phyloP scores from a whole-genome alignment of 2,888 invertebrate species.

The Aleiodes alternator region DNA sequence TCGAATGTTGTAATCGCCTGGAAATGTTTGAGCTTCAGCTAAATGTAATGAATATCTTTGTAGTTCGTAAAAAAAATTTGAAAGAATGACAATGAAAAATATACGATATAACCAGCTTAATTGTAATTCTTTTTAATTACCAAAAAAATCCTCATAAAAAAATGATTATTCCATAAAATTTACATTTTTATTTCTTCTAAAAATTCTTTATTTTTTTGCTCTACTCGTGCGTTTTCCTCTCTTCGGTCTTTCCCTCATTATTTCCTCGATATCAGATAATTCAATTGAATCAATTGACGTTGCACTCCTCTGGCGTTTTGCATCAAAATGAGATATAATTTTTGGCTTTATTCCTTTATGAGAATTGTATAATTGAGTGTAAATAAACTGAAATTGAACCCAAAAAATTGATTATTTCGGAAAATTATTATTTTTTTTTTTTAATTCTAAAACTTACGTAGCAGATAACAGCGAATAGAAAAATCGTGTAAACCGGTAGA shows the following conservation, averaged over 20 bases:
- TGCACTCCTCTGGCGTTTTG: slow-evolving; percentile 56
- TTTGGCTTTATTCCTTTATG: slow-evolving; percentile 25
- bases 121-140: slow-evolving; percentile 10
- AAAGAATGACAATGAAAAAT: slow-evolving; percentile 31
- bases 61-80: slow-evolving; percentile 22
- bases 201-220: slow-evolving; percentile 37
- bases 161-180: not conserved
- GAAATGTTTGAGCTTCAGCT: slow-evolving; percentile 29
- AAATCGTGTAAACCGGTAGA: slow-evolving; percentile 55
- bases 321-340: slow-evolving; percentile 14
- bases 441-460: not conserved
- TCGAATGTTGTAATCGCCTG: slow-evolving; percentile 6
- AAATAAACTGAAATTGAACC: slow-evolving; percentile 50
- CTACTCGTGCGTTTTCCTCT: slow-evolving; percentile 53
- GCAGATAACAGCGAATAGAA: not conserved
- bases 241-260: slow-evolving; percentile 40
- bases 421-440: not conserved
- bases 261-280: slow-evolving; percentile 60
- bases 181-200: slow-evolving; percentile 8
- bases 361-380: slow-evolving; percentile 53
- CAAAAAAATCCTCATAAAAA: slow-evolving; percentile 11
- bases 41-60: slow-evolving; percentile 27
- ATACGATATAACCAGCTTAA: slow-evolving; percentile 22
- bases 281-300: slow-evolving; percentile 64
- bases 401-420: not conserved